Conservation (phyloP, 2,888 invertebrate species). For the Aleiodes leptofemur region DNA sequence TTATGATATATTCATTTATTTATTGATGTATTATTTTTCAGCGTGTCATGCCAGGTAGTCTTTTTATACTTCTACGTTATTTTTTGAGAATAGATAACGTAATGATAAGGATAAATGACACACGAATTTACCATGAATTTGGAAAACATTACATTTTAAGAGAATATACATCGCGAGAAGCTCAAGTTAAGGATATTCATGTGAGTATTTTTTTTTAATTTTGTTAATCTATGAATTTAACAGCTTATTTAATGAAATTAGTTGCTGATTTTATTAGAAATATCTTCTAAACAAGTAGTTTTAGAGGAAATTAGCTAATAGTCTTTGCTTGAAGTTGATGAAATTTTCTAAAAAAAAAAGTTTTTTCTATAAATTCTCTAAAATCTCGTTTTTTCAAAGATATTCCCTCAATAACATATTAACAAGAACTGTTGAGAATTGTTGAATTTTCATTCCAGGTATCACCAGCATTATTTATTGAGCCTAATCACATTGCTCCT, state of each 20-base stretch:
- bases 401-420: conserved; percentile 33
- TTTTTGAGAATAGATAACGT: conserved; percentile 97
- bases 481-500: conserved; percentile 83
- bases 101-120: conserved; percentile 90
- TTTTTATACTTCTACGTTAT: conserved; percentile 92
- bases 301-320: no score
- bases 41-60: conserved; percentile 97
- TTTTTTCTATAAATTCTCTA: conserved; percentile 1
- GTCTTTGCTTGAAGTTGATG: no score
- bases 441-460: conserved; percentile 72
- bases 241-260: conserved; percentile 27
- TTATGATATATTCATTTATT: background rate
- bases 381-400: conserved; percentile 6
- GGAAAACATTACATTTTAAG: conserved; percentile 86
- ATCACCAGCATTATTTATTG: conserved; percentile 79
- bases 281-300: no score
- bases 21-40: conserved; percentile 73
- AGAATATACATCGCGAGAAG: conserved; percentile 89
- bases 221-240: conserved; percentile 9
- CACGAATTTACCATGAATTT: conserved; percentile 88
- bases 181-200: conserved; percentile 82
- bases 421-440: conserved; percentile 31
- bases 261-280: no score
- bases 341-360: no score
- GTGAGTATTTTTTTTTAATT: conserved; percentile 72